Evolutionary conservation across 1,140 invertebrate species (phyloP).

Genomic region (Akabosia matsudoensis): DNA sequence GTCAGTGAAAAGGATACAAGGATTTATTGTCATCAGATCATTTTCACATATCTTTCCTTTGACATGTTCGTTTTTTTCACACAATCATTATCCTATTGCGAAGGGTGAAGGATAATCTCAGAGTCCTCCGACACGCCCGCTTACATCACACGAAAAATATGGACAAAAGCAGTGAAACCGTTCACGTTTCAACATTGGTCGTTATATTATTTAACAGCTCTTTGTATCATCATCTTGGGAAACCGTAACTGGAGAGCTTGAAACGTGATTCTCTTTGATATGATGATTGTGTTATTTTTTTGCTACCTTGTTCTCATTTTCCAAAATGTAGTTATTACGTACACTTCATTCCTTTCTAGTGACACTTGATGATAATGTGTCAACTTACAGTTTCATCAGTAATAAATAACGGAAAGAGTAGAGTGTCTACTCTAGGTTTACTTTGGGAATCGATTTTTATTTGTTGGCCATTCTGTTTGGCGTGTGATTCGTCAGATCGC

Average conservation of each 20-base stretch:
- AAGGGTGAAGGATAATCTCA: background rate
- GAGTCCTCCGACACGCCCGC: background rate
- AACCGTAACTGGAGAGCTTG: background rate
- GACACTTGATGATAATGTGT: conserved; percentile 4
- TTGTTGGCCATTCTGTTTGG: no score
- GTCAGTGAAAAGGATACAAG: conserved; percentile 25
- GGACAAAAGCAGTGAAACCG: no score
- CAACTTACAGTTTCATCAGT: background rate
- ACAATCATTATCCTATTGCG: conserved; percentile 19
- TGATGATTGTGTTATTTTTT: background rate
- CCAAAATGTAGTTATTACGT: conserved; percentile 6
- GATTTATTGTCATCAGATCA: conserved; percentile 46
- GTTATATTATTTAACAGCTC: no score
- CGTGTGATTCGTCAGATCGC: no score
- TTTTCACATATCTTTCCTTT: conserved; percentile 24
- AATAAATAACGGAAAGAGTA: background rate
- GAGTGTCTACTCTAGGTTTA: no score
- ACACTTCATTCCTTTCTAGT: background rate
- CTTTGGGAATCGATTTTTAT: no score
- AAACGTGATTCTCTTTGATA: conserved; percentile 8
- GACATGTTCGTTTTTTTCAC: conserved; percentile 18
- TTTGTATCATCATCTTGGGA: background rate
- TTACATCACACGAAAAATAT: background rate
- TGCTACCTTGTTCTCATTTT: conserved; percentile 3
- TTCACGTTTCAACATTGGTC: no score